Base-by-base conservation (phyloP, 1,140 invertebrate species). In the Zaprionus capensis region DNA sequence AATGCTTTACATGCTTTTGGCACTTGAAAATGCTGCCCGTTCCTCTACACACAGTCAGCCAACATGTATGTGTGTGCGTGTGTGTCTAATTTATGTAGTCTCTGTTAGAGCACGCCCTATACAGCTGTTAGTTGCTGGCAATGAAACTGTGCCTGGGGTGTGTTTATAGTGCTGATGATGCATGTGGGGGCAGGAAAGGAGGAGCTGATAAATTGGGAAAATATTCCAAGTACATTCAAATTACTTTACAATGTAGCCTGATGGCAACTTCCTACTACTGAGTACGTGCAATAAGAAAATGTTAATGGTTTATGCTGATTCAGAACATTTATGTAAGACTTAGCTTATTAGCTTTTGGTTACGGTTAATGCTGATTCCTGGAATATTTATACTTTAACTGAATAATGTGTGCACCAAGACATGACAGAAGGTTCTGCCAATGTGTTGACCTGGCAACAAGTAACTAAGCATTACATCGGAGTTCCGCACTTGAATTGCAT, bases 1-100 rank as follows among this genome's bases (percentile, higher is more conserved):
- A 63, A 64, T 75, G 59, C 58, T 58, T 66, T 53, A 78, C 76
- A 80, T 75, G 76, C 62, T 51, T 61, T 56, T 61, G 74, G 64
- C 71, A 65, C 56, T 80, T 65, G 58, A 68, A 72, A 78, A 72
- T 55, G 12, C 41, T 61, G 24, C 51, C 12, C 55, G 57, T 20
- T 62, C 5, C 9, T 31, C 31, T 31, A 9, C 12, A 15, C 28
- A 24, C 36, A 12, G 44, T 41, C n/a, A 34, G 20, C 26, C 26
- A 28, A 49, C 22, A 49, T 69, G 66, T 46, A 49, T 69, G 66
- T 46, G 41, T 70, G 77, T 58, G 57, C 24, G 38, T 69, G 66
- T 74, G 63, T 63, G 57, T 53, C 59, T 72, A 68, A 71, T 72
- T 61, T 68, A 76, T 79, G 67, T 59, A 64, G 44, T 62, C 24